Evolutionary conservation across 2,888 invertebrate genomes (phyloP), one percentile per base, ranked within the genome.

Genomic region (Protophormia terraenovae): DNA sequence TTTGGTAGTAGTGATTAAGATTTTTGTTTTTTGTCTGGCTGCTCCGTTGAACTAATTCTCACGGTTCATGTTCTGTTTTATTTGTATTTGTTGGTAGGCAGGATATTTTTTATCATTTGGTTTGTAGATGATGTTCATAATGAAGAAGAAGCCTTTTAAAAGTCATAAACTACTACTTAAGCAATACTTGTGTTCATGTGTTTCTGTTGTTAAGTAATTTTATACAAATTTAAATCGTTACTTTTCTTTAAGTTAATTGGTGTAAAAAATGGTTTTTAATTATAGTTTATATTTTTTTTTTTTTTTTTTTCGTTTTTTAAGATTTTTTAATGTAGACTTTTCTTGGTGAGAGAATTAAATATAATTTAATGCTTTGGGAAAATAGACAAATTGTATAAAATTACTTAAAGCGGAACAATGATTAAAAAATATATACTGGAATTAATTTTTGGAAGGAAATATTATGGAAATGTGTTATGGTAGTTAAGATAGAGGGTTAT

Each of bases 21-120:
- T 24, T 73, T 75, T 58, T 75, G 22, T 53, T 64, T 73, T n/a
- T 64, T 41, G 62, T 55, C n/a, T 69, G 60, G 64, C 53, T 50
- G 66, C 76, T 60, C 24, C 50, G 47, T 55, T 84, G 60, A 81
- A 84, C 84, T 53, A 84, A 84, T 81, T 84, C 84, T 84, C 81
- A 84, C 81, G 84, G 72, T 81, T 55, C 53, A 75, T 35, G n/a
- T 41, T 79, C n/a, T n/a, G 1, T 69, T 67, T 67, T 62, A n/a
- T 19, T 41, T 27, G n/a, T 41, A 24, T 50, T 35, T 24, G 27
- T 58, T 58, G 29, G 64, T 77, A 67, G 50, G 62, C 81, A 77
- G 81, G 81, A 81, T 67, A 60, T 35, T 58, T 72, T 53, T 16
- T 41, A 6, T 35, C 14, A 14, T 16, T 71, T 45, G 41, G 24